A percentile compares a stretch with the other conserved stretches of the same genome.
Evolutionary conservation across 2,888 invertebrate species (phyloP).

Genomic region (Lacanobia wlatinum): DNA sequence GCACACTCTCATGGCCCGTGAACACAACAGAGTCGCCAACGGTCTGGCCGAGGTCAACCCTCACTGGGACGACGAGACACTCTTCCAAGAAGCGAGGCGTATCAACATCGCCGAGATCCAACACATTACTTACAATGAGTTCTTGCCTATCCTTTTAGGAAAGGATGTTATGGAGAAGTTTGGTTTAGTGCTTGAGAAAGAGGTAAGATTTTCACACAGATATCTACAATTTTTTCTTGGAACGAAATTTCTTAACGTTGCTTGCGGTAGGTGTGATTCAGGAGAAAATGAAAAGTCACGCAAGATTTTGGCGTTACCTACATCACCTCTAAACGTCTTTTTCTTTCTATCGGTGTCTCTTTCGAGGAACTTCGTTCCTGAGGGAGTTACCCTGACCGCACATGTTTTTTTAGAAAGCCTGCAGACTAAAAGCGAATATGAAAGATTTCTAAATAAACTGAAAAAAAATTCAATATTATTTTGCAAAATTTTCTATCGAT

Average conservation of each 20-base stretch:
- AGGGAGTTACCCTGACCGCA: no score
- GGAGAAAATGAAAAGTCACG: no score
- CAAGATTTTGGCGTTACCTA: no score
- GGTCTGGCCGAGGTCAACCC: constrained; percentile 95
- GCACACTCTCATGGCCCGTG: constrained; percentile 97
- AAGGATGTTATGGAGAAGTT: constrained; percentile 98
- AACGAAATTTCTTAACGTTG: no score
- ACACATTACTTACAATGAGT: constrained; percentile 97
- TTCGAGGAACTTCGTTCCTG: no score
- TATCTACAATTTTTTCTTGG: neutral
- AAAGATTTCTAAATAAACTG: constrained; percentile 17
- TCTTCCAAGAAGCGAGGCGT: constrained; percentile 96
- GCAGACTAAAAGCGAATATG: neutral
- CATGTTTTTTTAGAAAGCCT: neutral
- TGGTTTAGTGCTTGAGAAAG: constrained; percentile 95
- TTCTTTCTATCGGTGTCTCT: no score
- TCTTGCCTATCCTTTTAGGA: constrained; percentile 96
- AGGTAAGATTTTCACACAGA: constrained; percentile 82
- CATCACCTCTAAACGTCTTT: no score
- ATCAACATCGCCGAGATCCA: constrained; percentile 97
- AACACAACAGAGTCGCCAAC: constrained; percentile 96
- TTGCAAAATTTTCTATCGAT: constrained; percentile 27
- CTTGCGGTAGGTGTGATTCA: neutral
- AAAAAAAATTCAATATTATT: constrained; percentile 33
- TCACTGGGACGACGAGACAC: constrained; percentile 98